Conservation (phyloP, 2,888 invertebrate genomes). For the Drosophila vallismaia region DNA sequence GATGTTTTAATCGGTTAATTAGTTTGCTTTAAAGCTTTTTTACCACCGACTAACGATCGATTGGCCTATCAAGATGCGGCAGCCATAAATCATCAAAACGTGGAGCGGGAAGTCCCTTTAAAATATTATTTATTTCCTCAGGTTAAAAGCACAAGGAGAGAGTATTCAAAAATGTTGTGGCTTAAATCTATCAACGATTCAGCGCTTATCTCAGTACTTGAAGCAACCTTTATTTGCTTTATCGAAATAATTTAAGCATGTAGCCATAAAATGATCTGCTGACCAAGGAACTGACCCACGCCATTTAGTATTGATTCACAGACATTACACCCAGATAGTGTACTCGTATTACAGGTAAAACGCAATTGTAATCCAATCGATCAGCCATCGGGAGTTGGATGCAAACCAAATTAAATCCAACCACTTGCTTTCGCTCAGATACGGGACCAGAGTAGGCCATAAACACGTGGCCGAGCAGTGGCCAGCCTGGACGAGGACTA, state of each 20-base stretch:
- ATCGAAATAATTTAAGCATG: not conserved
- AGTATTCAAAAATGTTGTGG: not conserved
- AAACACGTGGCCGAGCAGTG: constrained; percentile 28
- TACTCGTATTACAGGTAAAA: not conserved
- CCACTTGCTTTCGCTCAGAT: constrained; percentile 8
- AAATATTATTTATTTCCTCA: too few species aligned
- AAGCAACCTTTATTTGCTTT: not conserved
- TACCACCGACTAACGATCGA: not conserved
- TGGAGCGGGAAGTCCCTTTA: constrained; percentile 19
- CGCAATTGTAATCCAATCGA: not conserved
- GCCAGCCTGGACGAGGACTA: constrained; percentile 14
- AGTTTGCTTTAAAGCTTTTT: not conserved
- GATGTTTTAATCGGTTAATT: constrained; percentile 1
- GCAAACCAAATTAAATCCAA: constrained; percentile 9
- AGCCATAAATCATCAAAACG: constrained; percentile 15
- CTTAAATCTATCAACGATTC: not conserved
- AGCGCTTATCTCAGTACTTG: constrained; percentile 17
- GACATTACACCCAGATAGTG: constrained; percentile 3
- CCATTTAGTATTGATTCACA: not conserved
- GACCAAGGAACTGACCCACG: constrained; percentile 15
- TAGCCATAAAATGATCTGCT: not conserved
- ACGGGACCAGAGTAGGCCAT: constrained; percentile 4
- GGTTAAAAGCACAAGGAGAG: not conserved
- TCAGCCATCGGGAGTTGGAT: not conserved
- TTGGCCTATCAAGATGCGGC: constrained; percentile 7